Evolutionary conservation across 1,140 invertebrate genomes (phyloP).

Genomic region (Drosophila baimaii): DNA sequence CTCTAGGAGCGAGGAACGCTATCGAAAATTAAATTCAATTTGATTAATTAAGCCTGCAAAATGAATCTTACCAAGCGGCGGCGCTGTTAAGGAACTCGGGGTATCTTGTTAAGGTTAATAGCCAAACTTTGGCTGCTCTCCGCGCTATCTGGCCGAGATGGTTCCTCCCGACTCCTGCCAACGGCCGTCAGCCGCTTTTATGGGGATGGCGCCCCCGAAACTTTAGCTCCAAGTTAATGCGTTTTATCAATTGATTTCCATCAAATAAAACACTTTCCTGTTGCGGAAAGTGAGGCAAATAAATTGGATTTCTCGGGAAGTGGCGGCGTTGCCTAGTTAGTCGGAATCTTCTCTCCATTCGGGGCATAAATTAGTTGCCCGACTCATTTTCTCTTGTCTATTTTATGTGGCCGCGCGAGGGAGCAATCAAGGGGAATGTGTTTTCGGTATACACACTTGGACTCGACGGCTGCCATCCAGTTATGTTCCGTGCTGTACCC

Average conservation of each 20-base stretch:
- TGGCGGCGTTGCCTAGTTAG: constrained; percentile 65
- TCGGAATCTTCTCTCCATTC: constrained; percentile 27
- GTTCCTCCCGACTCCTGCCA: not conserved
- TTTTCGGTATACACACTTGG: constrained; percentile 11
- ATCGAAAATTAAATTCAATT: constrained; percentile 61
- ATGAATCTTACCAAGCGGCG: constrained; percentile 63
- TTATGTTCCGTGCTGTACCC: constrained; percentile 9
- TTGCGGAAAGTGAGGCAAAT: constrained; percentile 70
- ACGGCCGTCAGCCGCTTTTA: constrained; percentile 49
- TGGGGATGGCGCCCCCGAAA: constrained; percentile 50
- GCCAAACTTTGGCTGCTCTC: constrained; percentile 27
- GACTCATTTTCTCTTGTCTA: constrained; percentile 37
- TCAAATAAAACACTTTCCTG: constrained; percentile 79
- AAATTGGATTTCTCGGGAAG: constrained; percentile 66
- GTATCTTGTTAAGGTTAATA: constrained; percentile 49
- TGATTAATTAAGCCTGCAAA: constrained; percentile 74
- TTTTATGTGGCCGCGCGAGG: constrained; percentile 41
- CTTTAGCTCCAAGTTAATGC: constrained; percentile 74
- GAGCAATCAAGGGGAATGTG: constrained; percentile 39
- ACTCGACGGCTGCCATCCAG: constrained; percentile 8
- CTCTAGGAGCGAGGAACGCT: not conserved
- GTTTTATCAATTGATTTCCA: constrained; percentile 81
- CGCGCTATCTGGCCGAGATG: constrained; percentile 49
- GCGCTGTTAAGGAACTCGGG: constrained; percentile 36
- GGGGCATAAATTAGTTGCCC: constrained; percentile 72